These are phyloP conservation scores for Cynocephalus volans DNA, from an alignment of 2,113 vertebrate genomes.

Conservation along the genomic window DNA sequence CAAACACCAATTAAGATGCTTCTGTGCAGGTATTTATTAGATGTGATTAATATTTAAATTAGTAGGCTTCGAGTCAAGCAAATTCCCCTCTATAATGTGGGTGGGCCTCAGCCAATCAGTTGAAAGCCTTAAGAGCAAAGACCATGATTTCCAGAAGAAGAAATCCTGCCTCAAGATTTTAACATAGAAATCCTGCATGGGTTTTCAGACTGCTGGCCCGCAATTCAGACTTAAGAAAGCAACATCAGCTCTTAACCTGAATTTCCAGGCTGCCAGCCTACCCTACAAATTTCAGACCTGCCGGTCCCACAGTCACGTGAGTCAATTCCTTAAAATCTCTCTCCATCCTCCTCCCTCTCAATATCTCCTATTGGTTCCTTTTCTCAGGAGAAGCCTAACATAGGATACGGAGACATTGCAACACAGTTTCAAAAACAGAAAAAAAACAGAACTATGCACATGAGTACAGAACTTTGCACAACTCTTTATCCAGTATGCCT, in stretches of 20 bases:
- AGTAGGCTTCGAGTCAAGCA: not conserved
- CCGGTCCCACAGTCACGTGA: not conserved
- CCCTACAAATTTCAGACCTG: not conserved
- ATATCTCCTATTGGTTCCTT: not conserved
- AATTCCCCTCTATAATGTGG: not conserved
- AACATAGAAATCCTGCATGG: not conserved
- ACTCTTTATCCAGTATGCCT: not conserved
- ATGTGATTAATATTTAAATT: not conserved
- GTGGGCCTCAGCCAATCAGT: not conserved
- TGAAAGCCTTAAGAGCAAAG: not conserved
- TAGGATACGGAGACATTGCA: not conserved
- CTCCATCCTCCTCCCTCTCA: not conserved
- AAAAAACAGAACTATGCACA: not conserved
- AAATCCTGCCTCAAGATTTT: not conserved
- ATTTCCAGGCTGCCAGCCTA: not conserved
- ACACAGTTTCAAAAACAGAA: not conserved
- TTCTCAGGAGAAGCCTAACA: not conserved
- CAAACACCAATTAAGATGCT: not conserved
- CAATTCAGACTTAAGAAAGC: not conserved
- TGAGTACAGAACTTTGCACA: not conserved
- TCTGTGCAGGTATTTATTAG: not conserved
- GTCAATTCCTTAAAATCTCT: not conserved
- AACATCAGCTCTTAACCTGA: not conserved
- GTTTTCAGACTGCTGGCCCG: not conserved
- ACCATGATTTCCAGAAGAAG: not conserved